These are phyloP conservation scores for Paguma larvata DNA, from an alignment of 2,797 vertebrate species.

Conservation along the genomic window DNA sequence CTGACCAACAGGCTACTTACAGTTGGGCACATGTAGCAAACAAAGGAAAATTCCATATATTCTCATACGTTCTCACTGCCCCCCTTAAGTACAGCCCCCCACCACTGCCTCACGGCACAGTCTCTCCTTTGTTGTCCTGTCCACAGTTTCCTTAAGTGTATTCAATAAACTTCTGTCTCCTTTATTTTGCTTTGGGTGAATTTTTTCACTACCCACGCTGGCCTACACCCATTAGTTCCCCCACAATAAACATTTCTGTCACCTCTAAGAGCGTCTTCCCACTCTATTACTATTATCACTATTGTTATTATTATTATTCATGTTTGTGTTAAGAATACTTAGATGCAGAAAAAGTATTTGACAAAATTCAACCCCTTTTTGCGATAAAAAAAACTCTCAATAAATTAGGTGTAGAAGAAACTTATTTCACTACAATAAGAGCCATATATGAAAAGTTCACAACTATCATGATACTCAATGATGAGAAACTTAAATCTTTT, in stretches of 20 bases:
- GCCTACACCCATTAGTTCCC: not conserved
- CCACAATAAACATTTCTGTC: not conserved
- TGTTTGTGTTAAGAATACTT: not conserved
- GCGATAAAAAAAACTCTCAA: not conserved
- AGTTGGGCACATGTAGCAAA: not conserved
- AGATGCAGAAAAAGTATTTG: not conserved
- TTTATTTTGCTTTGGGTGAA: not conserved
- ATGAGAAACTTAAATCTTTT: not conserved
- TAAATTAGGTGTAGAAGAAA: not conserved
- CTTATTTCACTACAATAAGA: not conserved
- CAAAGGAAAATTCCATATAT: not conserved
- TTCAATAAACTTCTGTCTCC: not conserved
- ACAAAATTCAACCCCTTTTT: not conserved
- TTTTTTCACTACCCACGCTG: not conserved
- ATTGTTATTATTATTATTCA: not conserved
- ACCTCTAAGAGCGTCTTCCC: not conserved
- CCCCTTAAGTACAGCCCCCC: no score
- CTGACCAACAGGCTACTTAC: not conserved
- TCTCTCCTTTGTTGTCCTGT: not conserved
- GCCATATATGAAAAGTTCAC: not conserved
- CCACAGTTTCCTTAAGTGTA: not conserved
- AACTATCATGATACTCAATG: not conserved
- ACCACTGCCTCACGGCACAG: fast-evolving
- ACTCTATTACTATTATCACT: not conserved
- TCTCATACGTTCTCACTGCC: not conserved